These are phyloP conservation scores for Sinocyclocheilus anophthalmus DNA, from an alignment of 2,113 vertebrate species.

Conservation along the genomic window DNA sequence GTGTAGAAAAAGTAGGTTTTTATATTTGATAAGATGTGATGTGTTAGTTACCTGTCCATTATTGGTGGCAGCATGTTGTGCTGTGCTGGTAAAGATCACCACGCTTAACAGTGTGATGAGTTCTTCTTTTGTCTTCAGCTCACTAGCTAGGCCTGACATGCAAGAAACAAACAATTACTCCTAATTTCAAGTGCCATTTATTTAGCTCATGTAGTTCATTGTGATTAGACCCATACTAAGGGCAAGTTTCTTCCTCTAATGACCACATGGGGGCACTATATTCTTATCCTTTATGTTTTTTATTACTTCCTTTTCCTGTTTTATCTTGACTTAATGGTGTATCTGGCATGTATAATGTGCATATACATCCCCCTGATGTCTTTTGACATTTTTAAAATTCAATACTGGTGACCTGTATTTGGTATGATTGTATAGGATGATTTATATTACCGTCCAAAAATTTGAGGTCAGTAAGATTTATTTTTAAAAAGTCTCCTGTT, in stretches of 20 bases:
- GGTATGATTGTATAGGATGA: not conserved
- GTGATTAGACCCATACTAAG: too few species aligned
- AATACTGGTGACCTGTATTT: not conserved
- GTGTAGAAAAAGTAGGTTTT: not conserved
- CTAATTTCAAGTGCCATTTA: not conserved
- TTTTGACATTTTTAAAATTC: not conserved
- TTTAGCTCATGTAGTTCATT: not conserved
- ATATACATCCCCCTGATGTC: not conserved
- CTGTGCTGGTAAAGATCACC: slow-evolving; percentile 66
- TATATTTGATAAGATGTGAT: not conserved
- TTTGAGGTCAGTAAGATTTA: not conserved
- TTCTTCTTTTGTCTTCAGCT: slow-evolving; percentile 64
- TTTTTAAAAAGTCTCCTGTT: not conserved
- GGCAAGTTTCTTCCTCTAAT: not conserved
- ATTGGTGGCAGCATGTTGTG: slow-evolving; percentile 76
- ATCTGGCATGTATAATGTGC: not conserved
- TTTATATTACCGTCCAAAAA: not conserved
- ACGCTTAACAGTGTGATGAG: slow-evolving; percentile 69
- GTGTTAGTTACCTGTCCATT: slow-evolving; percentile 67
- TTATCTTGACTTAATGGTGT: not conserved
- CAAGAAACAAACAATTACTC: not conserved
- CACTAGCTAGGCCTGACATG: slow-evolving; percentile 64
- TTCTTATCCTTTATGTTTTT: not conserved
- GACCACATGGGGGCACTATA: not conserved
- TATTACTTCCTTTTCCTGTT: not conserved